phyloP scores from a whole-genome alignment of 1,140 invertebrate genomes.

The Zaprionus gabonicus region DNA sequence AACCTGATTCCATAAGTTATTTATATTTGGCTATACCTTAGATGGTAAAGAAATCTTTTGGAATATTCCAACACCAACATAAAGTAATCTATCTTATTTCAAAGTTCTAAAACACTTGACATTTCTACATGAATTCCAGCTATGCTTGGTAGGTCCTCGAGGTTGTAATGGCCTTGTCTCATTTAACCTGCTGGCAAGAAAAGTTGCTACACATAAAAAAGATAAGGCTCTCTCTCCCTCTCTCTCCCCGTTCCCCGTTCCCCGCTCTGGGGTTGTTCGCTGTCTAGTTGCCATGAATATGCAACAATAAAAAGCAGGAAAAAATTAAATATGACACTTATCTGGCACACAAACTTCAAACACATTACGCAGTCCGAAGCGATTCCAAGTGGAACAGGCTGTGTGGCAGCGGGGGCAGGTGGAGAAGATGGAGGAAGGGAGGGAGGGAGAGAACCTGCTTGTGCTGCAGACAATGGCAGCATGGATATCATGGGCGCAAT shows the following conservation, averaged over 20 bases:
- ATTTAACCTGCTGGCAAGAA: slow-evolving; percentile 32
- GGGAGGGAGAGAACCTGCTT: background rate
- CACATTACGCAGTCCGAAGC: slow-evolving; percentile 42
- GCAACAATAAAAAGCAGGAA: slow-evolving; percentile 71
- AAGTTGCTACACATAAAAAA: slow-evolving; percentile 76
- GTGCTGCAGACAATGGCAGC: slow-evolving; percentile 58
- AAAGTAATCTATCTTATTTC: background rate
- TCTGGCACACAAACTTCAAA: slow-evolving; percentile 64
- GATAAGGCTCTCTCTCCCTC: slow-evolving; percentile 44
- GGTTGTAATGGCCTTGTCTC: slow-evolving; percentile 29
- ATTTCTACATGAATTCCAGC: background rate
- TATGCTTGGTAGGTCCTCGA: background rate
- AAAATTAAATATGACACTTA: slow-evolving; percentile 77
- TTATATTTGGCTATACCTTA: too few relatives aligned
- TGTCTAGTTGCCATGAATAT: slow-evolving; percentile 59
- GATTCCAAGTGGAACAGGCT: background rate
- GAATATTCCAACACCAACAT: background rate
- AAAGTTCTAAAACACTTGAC: background rate
- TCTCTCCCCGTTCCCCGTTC: background rate
- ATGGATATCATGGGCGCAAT: slow-evolving; percentile 64
- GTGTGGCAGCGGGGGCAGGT: background rate
- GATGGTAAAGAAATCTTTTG: too few relatives aligned
- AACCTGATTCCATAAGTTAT: too few relatives aligned
- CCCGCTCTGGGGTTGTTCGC: background rate
- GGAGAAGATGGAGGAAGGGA: too few relatives aligned